Conservation (phyloP, 2,797 vertebrate species). For the Enteromius radiatus region DNA sequence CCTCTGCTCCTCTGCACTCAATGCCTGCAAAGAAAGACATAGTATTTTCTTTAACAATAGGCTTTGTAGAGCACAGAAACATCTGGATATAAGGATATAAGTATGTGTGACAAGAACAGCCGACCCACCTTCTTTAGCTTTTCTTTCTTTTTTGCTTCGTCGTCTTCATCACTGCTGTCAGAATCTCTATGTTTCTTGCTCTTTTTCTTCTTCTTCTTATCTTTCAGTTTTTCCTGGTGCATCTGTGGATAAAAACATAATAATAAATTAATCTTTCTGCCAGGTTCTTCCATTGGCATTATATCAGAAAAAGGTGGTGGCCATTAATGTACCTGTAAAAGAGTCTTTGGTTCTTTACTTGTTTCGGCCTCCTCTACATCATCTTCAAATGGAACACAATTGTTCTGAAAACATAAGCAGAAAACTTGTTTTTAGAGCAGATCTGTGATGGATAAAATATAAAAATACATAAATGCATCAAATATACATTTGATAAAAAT, state of each 20-base stretch:
- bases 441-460: not conserved
- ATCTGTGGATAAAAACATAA: slow-evolving; percentile 74
- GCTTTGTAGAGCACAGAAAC: not conserved
- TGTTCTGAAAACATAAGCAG: slow-evolving; percentile 61
- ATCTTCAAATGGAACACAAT: slow-evolving; percentile 79
- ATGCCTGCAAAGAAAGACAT: slow-evolving; percentile 77
- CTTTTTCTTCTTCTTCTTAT: slow-evolving; percentile 94
- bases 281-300: not conserved
- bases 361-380: slow-evolving; percentile 70
- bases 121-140: slow-evolving; percentile 90
- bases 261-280: not conserved
- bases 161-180: slow-evolving; percentile 90
- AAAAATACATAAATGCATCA: not conserved
- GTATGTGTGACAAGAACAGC: not conserved
- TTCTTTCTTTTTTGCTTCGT: slow-evolving; percentile 91
- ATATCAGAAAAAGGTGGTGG: not conserved
- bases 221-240: slow-evolving; percentile 92
- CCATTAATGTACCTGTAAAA: slow-evolving; percentile 84
- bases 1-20: slow-evolving; percentile 92
- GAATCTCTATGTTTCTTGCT: slow-evolving; percentile 88
- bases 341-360: slow-evolving; percentile 83
- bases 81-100: not conserved
- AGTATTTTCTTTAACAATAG: slow-evolving; percentile 2
- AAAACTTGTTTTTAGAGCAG: not conserved
- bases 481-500: not conserved